phyloP scores from a whole-genome alignment of 2,113 vertebrate species.

The Oreochromis aureus region DNA sequence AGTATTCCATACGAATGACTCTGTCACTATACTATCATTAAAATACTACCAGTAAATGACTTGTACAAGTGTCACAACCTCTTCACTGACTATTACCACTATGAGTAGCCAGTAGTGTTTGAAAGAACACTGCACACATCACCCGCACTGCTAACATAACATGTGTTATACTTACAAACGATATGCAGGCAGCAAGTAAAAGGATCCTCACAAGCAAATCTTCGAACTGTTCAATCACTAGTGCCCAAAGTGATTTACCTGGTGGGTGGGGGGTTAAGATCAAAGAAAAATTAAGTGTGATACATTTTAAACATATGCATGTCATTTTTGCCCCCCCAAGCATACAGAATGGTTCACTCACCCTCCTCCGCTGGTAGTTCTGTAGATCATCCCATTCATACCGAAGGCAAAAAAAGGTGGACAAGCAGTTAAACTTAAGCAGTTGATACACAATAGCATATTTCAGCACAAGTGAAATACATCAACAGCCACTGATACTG shows the following conservation, averaged over 20 bases:
- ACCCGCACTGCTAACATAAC: background rate
- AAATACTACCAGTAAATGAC: background rate
- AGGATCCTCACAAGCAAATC: constrained; percentile 97
- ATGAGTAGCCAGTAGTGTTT: background rate
- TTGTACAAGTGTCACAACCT: background rate
- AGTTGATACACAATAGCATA: background rate
- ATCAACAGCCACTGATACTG: background rate
- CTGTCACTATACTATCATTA: background rate
- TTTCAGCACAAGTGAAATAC: background rate
- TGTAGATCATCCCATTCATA: constrained; percentile 65
- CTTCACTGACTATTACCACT: background rate
- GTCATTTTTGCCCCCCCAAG: background rate
- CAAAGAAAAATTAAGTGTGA: background rate
- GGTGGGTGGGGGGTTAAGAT: background rate
- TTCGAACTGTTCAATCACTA: constrained; percentile 98
- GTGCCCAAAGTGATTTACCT: constrained; percentile 95
- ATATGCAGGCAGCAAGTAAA: constrained; percentile 96
- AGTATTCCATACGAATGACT: background rate
- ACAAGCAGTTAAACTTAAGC: background rate
- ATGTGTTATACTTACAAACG: constrained; percentile 89
- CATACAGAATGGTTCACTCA: constrained; percentile 50
- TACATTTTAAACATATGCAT: background rate
- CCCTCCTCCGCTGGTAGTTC: constrained; percentile 96
- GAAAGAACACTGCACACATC: background rate
- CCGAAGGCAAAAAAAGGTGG: constrained; percentile 17